Base-by-base conservation (phyloP, 1,140 invertebrate species). In the Sinonovacula constricta region DNA sequence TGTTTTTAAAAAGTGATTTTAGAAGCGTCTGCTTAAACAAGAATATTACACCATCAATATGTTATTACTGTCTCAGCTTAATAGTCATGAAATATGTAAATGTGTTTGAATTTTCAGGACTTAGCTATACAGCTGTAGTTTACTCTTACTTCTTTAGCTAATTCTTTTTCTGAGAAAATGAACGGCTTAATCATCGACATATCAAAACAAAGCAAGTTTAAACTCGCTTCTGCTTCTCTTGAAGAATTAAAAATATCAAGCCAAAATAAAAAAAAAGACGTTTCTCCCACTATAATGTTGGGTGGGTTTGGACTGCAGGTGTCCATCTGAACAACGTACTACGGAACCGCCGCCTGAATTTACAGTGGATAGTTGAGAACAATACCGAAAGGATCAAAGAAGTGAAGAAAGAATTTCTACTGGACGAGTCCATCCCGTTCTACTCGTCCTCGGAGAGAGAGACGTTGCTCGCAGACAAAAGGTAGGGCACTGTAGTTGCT, bases 341-440 rank as follows among this genome's bases (percentile, higher is more conserved):
- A n/a, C 28, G 45, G 26, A 71, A 82, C 63, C 66, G 68, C 33
- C 39, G 67, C 0, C 49, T 82, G 49, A 28, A 71, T 12, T 67
- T 82, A 18, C 26, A 72, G 31, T 82, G 81, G 81, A 79, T 82
- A 30, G 70, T 79, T n/a, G 81, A 82, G 56, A 59, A 78, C 56
- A 65, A 76, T 31, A 26, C n/a, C 26, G 66, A 63, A 1, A 14
- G 39, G 3, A 12, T 68, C 1, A 28, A 71, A 10, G 15, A 56
- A 22, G 59, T 66, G 0, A 53, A 30, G 26, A 31, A 76, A 15
- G 59, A 82, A 15, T 65, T 80, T 22, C 36, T 53, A 1, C 22
- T 75, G 5, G 65, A 28, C 10, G 62, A 81, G 14, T 36, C 75
- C 15, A 59, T 67, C 2, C 63, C 67, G 2, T 80, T 82, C 39